Conservation (phyloP, 2,888 invertebrate genomes). For the Chrysopilus asiliformis region DNA sequence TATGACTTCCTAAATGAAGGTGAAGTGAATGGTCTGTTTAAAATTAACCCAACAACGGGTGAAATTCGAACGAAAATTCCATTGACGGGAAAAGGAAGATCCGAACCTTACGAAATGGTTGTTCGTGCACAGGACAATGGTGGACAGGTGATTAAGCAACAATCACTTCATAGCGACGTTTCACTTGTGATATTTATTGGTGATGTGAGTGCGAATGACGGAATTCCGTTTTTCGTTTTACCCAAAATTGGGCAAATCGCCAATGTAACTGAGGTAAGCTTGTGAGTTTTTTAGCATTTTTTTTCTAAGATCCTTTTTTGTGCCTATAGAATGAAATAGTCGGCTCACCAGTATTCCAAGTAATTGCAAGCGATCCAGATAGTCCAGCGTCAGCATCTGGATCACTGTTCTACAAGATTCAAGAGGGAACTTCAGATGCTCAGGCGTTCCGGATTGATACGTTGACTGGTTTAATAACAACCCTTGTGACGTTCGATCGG, state of each 20-base stretch:
- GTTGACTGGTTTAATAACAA: slow-evolving; percentile 58
- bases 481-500: slow-evolving; percentile 53
- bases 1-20: slow-evolving; percentile 62
- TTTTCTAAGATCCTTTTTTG: slow-evolving; percentile 3
- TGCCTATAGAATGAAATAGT: slow-evolving; percentile 50
- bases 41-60: slow-evolving; percentile 51
- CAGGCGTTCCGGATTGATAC: slow-evolving; percentile 50
- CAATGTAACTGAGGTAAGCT: slow-evolving; percentile 50
- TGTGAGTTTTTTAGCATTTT: background rate
- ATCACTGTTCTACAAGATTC: slow-evolving; percentile 53
- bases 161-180: slow-evolving; percentile 46
- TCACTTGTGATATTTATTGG: slow-evolving; percentile 55
- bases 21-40: slow-evolving; percentile 56
- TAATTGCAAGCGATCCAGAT: slow-evolving; percentile 64
- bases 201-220: slow-evolving; percentile 69
- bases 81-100: slow-evolving; percentile 62
- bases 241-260: slow-evolving; percentile 58
- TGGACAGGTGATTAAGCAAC: slow-evolving; percentile 36
- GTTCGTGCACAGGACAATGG: slow-evolving; percentile 60
- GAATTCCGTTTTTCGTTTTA: slow-evolving; percentile 59
- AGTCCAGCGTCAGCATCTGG: slow-evolving; percentile 64
- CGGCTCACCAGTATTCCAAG: slow-evolving; percentile 61
- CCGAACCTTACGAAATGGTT: slow-evolving; percentile 54
- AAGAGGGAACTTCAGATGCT: slow-evolving; percentile 53
- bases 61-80: slow-evolving; percentile 49